Percentiles rank a stretch among this genome's conserved stretches.
These are phyloP conservation scores for Telenomus remus DNA, from an alignment of 1,140 invertebrate species.

Conservation along the genomic window DNA sequence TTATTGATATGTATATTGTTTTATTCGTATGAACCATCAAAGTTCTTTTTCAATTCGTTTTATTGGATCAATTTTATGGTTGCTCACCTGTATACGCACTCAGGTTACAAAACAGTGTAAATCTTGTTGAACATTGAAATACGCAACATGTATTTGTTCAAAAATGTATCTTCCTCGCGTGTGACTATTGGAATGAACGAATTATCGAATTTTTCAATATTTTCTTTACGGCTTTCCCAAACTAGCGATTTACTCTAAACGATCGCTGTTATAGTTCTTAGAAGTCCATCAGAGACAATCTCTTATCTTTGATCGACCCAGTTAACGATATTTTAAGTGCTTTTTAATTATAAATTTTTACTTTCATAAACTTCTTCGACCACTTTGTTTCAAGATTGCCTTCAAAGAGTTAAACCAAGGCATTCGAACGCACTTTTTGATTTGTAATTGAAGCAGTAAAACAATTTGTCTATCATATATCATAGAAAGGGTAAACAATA, in stretches of 20 bases:
- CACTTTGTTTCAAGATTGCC: too few species aligned
- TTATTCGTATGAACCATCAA: background rate
- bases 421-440: too few species aligned
- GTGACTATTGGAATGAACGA: background rate
- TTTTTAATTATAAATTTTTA: too few species aligned
- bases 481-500: background rate
- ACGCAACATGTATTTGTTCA: slow-evolving; percentile 39
- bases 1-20: too few species aligned
- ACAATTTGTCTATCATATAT: background rate
- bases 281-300: too few species aligned
- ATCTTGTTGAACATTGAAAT: slow-evolving; percentile 29
- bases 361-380: too few species aligned
- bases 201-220: background rate
- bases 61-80: background rate
- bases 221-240: background rate
- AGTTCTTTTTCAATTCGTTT: background rate
- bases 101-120: slow-evolving; percentile 28
- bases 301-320: too few species aligned
- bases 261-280: too few species aligned
- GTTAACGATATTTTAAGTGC: too few species aligned
- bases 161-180: slow-evolving; percentile 16
- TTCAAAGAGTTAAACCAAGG: too few species aligned
- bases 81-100: slow-evolving; percentile 3
- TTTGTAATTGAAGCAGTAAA: background rate
- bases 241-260: too few species aligned